These are phyloP conservation scores for Podarcis lilfordi DNA, from an alignment of 2,797 vertebrate genomes.

Conservation along the genomic window DNA sequence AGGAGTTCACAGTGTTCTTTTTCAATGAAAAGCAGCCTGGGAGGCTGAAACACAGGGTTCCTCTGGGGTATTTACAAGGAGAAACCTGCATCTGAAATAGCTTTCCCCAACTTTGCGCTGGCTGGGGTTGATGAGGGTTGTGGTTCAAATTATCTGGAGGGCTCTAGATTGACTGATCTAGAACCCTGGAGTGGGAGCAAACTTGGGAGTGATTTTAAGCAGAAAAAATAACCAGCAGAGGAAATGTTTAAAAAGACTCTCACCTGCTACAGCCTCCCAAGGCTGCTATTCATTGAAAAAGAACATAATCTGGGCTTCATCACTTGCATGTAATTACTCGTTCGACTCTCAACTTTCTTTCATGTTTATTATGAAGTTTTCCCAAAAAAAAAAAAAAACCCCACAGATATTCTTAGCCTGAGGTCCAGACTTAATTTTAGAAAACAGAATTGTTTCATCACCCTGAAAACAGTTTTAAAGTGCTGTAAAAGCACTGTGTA, in stretches of 20 bases:
- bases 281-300: neutral
- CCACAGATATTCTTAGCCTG: neutral
- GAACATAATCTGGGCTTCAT: neutral
- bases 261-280: neutral
- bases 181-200: too few relatives aligned
- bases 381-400: neutral
- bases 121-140: too few relatives aligned
- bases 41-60: neutral
- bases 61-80: neutral
- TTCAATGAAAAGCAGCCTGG: neutral
- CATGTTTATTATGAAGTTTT: neutral
- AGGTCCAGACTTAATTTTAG: conserved; percentile 45
- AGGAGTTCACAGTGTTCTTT: neutral
- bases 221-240: neutral
- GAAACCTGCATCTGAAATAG: neutral
- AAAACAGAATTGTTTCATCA: conserved; percentile 46
- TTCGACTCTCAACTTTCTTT: neutral
- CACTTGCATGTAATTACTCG: neutral
- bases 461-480: conserved; percentile 48
- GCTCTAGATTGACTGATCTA: too few relatives aligned
- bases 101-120: too few relatives aligned
- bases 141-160: too few relatives aligned
- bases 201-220: neutral
- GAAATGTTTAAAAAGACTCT: neutral
- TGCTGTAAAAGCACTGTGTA: conserved; percentile 59